Base-by-base conservation (phyloP, 1,140 invertebrate species). In the Batillaria attramentaria region DNA sequence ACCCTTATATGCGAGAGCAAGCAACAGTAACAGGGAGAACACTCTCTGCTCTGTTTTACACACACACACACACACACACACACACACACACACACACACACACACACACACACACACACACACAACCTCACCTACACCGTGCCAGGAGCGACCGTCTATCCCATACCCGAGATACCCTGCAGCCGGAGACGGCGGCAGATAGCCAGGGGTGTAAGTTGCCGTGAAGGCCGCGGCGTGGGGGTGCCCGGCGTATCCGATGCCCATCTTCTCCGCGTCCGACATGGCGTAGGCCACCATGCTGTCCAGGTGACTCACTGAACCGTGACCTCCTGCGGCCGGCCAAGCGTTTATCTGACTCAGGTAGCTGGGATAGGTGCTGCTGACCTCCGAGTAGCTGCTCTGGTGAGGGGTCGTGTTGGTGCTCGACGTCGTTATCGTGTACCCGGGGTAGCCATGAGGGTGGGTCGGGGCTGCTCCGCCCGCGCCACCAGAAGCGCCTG, bases 91-190 rank as follows among this genome's bases (percentile, higher is more conserved):
- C n/a, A n/a, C n/a, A n/a, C n/a, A n/a, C n/a, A n/a, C n/a, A n/a
- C n/a, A n/a, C n/a, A n/a, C n/a, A n/a, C n/a, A n/a, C n/a, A n/a
- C n/a, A n/a, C n/a, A n/a, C n/a, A n/a, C n/a, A n/a, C n/a, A n/a
- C n/a, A n/a, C n/a, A 16, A 46, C n/a, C 33, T 46, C 28, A 75
- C 73, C 73, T 42, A 57, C 4, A 31, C 57, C 33, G 54, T 57
- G 62, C 1, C 54, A 13, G 4, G 20, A 20, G 35, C n/a, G 35
- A 20, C 24, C 57, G 54, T 62, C 57, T 6, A 50, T 57, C 3
- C 54, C 35, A 39, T 75, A 75, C 16, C 73, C 73, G 10, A 65
- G 13, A 28, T 75, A 75, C 54, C 54, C 35, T 4, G 73, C 18
- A 20, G 54, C 54, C 18, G 54, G 35, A 60, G 46, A 24, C 0